Conservation (phyloP, 2,113 vertebrate genomes). For the Phalacrocorax pelagicus region DNA sequence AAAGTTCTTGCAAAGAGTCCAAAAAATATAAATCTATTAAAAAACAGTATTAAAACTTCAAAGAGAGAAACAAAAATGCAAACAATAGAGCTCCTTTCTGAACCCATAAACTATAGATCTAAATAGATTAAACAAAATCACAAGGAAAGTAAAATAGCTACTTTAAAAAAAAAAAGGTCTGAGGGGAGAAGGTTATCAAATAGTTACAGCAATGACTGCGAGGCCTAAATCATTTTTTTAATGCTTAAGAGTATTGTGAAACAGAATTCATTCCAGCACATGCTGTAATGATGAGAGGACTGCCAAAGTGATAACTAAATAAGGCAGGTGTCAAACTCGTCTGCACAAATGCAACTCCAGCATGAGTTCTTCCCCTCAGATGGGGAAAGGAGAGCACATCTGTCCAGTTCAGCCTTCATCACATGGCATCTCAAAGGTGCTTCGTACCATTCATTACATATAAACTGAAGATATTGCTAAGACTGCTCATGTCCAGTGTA, state of each 20-base stretch:
- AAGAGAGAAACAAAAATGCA: background rate
- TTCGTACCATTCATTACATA: background rate
- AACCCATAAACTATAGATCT: background rate
- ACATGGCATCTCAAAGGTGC: background rate
- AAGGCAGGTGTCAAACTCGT: background rate
- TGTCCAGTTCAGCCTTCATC: background rate
- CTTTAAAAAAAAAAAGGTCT: background rate
- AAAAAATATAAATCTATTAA: background rate
- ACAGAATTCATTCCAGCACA: background rate
- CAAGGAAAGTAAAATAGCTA: background rate
- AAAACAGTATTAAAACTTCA: background rate
- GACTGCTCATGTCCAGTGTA: background rate
- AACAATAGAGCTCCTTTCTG: background rate
- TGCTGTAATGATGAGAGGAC: background rate
- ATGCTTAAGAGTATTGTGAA: background rate
- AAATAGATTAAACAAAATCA: background rate
- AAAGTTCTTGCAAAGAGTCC: background rate
- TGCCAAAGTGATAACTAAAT: background rate
- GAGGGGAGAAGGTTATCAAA: background rate
- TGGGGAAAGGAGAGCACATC: background rate
- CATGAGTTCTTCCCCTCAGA: background rate
- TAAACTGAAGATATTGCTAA: background rate
- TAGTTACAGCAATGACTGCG: background rate
- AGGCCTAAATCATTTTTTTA: background rate
- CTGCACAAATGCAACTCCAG: background rate